A percentile compares a stretch with the other conserved stretches of the same genome.
phyloP scores from a whole-genome alignment of 2,113 vertebrate species.

The Lepus europaeus region DNA sequence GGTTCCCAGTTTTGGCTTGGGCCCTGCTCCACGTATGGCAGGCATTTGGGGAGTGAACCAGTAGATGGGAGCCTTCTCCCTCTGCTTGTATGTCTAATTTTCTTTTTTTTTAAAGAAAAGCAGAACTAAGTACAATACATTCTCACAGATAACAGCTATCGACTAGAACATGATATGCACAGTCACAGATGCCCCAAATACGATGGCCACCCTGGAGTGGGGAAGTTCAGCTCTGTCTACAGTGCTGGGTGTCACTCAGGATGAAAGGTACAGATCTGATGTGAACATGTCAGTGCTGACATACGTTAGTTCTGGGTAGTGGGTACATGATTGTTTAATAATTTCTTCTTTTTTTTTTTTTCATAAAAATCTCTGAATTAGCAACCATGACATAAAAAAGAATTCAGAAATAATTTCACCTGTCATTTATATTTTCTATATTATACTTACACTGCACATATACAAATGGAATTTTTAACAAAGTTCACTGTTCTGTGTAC shows the following conservation, averaged over 20 bases:
- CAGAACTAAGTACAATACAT: not conserved
- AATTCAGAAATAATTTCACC: constrained; percentile 50
- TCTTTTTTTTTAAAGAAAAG: no score
- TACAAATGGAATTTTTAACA: constrained; percentile 14
- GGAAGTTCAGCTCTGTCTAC: not conserved
- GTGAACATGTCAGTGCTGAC: not conserved
- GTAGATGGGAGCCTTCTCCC: no score
- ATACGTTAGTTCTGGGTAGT: not conserved
- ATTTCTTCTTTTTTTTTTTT: not conserved
- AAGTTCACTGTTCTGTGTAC: constrained; percentile 22
- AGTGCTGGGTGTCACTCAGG: not conserved
- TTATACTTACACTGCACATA: not conserved
- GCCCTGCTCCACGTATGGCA: no score
- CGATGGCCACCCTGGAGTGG: not conserved
- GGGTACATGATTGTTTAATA: not conserved
- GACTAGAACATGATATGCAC: not conserved
- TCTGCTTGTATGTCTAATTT: no score
- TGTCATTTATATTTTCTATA: constrained; percentile 43
- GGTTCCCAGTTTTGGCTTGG: no score
- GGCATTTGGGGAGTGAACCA: no score
- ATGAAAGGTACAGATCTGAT: constrained; percentile 24
- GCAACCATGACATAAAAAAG: constrained; percentile 47
- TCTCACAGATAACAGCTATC: constrained; percentile 6
- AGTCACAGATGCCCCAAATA: not conserved
- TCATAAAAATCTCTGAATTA: constrained; percentile 42